These are phyloP conservation scores for Thereva nobilitata DNA, from an alignment of 2,888 invertebrate species.

Conservation along the genomic window DNA sequence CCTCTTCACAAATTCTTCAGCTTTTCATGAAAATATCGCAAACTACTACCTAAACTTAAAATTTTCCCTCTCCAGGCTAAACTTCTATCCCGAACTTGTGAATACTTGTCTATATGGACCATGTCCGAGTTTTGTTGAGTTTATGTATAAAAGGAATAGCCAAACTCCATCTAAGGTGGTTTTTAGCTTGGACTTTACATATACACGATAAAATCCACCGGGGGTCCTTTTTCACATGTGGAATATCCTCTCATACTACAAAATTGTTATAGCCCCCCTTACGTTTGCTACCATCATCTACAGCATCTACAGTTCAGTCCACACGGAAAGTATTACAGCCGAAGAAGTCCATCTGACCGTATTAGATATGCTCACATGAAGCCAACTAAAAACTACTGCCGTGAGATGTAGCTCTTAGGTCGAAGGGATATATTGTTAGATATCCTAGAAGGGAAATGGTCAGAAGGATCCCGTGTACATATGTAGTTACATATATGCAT, in stretches of 20 bases:
- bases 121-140: slow-evolving; percentile 31
- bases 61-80: slow-evolving; percentile 21
- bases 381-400: slow-evolving; percentile 34
- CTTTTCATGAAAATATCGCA: slow-evolving; percentile 36
- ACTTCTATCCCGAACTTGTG: slow-evolving; percentile 28
- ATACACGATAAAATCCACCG: slow-evolving; percentile 30
- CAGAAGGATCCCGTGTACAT: background rate
- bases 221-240: slow-evolving; percentile 25
- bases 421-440: slow-evolving; percentile 8
- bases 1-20: slow-evolving; percentile 36
- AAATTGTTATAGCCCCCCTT: background rate
- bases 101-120: slow-evolving; percentile 33
- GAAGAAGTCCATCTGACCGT: slow-evolving; percentile 34
- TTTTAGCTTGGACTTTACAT: slow-evolving; percentile 29
- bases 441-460: background rate
- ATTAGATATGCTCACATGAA: slow-evolving; percentile 34
- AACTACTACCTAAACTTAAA: slow-evolving; percentile 35
- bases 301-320: slow-evolving; percentile 20
- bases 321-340: slow-evolving; percentile 26
- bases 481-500: background rate
- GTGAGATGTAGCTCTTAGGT: slow-evolving; percentile 29
- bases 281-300: background rate
- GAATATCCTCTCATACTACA: background rate
- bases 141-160: slow-evolving; percentile 15
- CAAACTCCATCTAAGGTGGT: slow-evolving; percentile 23